phyloP scores from a whole-genome alignment of 2,888 invertebrate genomes.

The Ethmia dodecea region DNA sequence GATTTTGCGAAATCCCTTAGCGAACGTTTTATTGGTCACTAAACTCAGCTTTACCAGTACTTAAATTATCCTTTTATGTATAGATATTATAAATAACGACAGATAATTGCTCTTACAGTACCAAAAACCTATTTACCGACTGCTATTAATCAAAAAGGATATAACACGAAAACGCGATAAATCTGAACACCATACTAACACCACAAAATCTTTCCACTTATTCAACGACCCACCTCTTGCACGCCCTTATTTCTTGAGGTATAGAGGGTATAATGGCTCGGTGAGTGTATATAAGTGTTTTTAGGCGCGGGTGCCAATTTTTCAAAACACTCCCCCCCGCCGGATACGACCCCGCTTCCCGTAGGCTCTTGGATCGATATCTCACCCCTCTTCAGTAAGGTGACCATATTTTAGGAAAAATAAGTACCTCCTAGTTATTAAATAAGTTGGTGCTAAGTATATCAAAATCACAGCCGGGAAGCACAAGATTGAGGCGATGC shows the following conservation, averaged over 20 bases:
- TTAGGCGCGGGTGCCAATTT: constrained; percentile 65
- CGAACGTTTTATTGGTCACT: too few species aligned
- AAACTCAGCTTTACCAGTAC: too few species aligned
- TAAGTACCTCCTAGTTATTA: too few species aligned
- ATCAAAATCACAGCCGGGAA: too few species aligned
- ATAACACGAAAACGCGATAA: constrained; percentile 34
- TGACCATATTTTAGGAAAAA: constrained; percentile 55
- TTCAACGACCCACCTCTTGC: constrained; percentile 20
- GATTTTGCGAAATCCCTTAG: too few species aligned
- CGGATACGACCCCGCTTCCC: constrained; percentile 62
- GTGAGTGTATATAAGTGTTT: constrained; percentile 36
- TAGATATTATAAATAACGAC: too few species aligned
- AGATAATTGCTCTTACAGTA: too few species aligned
- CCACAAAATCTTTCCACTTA: constrained; percentile 31
- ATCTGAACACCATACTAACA: constrained; percentile 36
- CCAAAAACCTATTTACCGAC: constrained; percentile 25
- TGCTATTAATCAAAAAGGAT: constrained; percentile 14
- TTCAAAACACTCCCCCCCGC: constrained; percentile 64
- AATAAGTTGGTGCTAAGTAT: too few species aligned
- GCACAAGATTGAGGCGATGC: too few species aligned
- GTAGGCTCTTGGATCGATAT: constrained; percentile 70
- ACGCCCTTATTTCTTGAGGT: constrained; percentile 23
- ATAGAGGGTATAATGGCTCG: constrained; percentile 36
- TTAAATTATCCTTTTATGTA: too few species aligned
- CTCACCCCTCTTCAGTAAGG: constrained; percentile 47